Evolutionary conservation across 2,888 invertebrate genomes (phyloP).

Genomic region (Dugesia japonica): DNA sequence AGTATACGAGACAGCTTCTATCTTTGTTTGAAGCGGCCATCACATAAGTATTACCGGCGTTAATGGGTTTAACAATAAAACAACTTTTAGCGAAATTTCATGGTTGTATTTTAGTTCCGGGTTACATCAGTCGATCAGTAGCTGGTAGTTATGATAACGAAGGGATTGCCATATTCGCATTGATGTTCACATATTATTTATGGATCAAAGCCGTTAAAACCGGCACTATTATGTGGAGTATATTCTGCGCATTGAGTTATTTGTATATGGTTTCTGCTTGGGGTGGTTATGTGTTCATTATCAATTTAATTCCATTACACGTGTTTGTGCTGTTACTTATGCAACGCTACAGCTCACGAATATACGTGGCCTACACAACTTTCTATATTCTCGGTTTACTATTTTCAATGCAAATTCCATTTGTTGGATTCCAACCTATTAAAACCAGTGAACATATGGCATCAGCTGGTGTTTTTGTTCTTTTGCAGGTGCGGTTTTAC

Average conservation of each 20-base stretch:
- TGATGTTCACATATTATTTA: conserved; percentile 89
- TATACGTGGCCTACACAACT: conserved; percentile 66
- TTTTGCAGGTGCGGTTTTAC: conserved; percentile 35
- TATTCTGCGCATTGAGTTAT: conserved; percentile 79
- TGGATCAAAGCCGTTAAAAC: conserved; percentile 91
- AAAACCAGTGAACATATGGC: conserved; percentile 99
- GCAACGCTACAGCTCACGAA: conserved; percentile 67
- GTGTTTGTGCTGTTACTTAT: conserved; percentile 74
- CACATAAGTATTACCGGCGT: no score
- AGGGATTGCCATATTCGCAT: conserved; percentile 95
- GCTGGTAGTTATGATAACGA: conserved; percentile 99
- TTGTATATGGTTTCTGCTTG: conserved; percentile 98
- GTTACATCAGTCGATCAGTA: conserved; percentile 93
- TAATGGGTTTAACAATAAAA: no score
- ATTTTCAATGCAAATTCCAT: conserved; percentile 75
- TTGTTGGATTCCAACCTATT: conserved; percentile 84
- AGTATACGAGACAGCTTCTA: no score
- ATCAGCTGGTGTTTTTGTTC: conserved; percentile 58
- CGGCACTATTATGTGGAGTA: conserved; percentile 88
- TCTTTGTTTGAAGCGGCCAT: no score
- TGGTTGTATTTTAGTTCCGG: conserved; percentile 58
- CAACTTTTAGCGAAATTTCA: no score
- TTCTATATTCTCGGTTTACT: conserved; percentile 87
- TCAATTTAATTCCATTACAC: conserved; percentile 91
- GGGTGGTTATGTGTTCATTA: conserved; percentile 99